phyloP scores from a whole-genome alignment of 2,113 vertebrate genomes.

The Epinephelus fuscoguttatus region DNA sequence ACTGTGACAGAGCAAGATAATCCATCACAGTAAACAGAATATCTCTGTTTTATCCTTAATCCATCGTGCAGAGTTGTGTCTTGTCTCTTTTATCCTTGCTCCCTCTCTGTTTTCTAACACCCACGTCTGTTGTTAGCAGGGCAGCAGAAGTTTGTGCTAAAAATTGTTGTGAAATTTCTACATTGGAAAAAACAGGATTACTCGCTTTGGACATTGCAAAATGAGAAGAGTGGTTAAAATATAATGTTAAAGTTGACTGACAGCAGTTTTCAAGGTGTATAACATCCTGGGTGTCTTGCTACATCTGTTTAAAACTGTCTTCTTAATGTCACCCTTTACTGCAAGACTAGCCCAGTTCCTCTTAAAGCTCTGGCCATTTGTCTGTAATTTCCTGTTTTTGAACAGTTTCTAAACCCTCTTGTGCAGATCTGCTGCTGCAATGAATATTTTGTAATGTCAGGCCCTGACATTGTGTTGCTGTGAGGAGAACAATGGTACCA shows the following conservation, averaged over 20 bases:
- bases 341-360: slow-evolving; percentile 30
- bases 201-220: not conserved
- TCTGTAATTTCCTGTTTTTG: slow-evolving; percentile 79
- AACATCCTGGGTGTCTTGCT: not conserved
- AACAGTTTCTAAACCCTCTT: slow-evolving; percentile 58
- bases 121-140: too few relatives aligned
- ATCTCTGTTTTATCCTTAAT: slow-evolving; percentile 28
- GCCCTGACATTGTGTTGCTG: not conserved
- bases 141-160: not conserved
- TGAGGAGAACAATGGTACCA: slow-evolving; percentile 36
- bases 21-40: not conserved
- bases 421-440: slow-evolving; percentile 37
- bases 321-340: not conserved
- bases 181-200: not conserved
- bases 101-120: not conserved
- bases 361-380: slow-evolving; percentile 38
- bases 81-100: not conserved
- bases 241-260: not conserved
- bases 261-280: not conserved
- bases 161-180: not conserved
- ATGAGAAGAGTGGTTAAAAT: not conserved
- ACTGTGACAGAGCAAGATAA: not conserved
- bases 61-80: not conserved
- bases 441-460: slow-evolving; percentile 39
- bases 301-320: not conserved